These are phyloP conservation scores for Eriocheir sinensis DNA, from an alignment of 1,140 invertebrate species.

Conservation along the genomic window DNA sequence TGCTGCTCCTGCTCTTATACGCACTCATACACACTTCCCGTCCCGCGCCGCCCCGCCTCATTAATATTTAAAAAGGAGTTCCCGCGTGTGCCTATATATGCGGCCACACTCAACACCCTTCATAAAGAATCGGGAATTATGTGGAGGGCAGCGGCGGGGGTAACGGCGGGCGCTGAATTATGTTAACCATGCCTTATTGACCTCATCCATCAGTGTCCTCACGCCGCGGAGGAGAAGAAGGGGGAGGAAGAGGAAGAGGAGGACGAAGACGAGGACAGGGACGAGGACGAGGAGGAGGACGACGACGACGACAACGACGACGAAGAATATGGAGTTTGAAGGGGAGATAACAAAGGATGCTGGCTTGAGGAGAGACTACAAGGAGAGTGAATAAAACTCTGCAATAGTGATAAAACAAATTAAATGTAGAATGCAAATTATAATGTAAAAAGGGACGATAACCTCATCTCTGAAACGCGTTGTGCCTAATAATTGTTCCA, in stretches of 20 bases:
- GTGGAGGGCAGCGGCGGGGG: conserved; percentile 3
- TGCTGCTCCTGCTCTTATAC: no score
- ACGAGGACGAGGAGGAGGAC: not conserved
- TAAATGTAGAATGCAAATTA: no score
- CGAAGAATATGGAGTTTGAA: not conserved
- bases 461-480: no score
- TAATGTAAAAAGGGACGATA: no score
- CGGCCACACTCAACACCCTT: not conserved
- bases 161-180: not conserved
- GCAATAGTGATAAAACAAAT: no score
- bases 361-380: no score
- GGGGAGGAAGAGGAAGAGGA: conserved; percentile 3
- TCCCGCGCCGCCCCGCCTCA: not conserved
- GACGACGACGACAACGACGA: not conserved
- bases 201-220: not conserved
- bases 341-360: no score
- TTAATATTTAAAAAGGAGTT: not conserved
- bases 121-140: not conserved
- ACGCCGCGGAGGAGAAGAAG: not conserved
- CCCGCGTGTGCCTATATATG: not conserved
- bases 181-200: conserved; percentile 15
- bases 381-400: no score
- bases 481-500: no score
- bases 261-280: not conserved
- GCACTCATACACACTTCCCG: no score